Percentiles rank a stretch among this genome's conserved stretches.
These are phyloP conservation scores for Sericinus montela DNA, from an alignment of 2,888 invertebrate genomes.

Conservation along the genomic window DNA sequence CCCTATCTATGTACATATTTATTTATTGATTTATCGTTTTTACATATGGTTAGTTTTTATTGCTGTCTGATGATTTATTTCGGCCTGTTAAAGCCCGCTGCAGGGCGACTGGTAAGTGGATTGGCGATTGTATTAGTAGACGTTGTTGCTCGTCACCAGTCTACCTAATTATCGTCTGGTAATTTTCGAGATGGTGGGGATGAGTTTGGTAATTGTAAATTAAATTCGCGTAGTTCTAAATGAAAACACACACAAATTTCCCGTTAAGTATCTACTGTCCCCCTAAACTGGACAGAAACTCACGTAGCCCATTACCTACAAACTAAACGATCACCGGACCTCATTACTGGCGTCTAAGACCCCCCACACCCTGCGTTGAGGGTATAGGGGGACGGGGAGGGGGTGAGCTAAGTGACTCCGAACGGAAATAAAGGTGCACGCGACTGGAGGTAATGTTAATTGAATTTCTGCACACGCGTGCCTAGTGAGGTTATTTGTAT, in stretches of 20 bases:
- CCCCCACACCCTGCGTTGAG: conserved; percentile 27
- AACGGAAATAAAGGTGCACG: conserved; percentile 80
- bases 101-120: too few relatives aligned
- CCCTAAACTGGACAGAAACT: conserved; percentile 37
- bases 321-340: conserved; percentile 77
- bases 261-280: conserved; percentile 9
- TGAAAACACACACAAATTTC: background rate
- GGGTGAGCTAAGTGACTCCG: conserved; percentile 70
- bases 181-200: too few relatives aligned
- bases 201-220: background rate
- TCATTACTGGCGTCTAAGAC: conserved; percentile 70
- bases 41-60: too few relatives aligned
- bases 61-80: too few relatives aligned
- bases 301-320: conserved; percentile 74
- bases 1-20: too few relatives aligned
- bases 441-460: conserved; percentile 81
- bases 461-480: conserved; percentile 77
- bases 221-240: background rate
- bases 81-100: too few relatives aligned
- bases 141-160: too few relatives aligned
- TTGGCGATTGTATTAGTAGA: too few relatives aligned
- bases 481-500: conserved; percentile 39
- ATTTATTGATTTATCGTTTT: too few relatives aligned
- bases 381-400: conserved; percentile 21
- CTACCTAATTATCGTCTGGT: too few relatives aligned